Base-by-base conservation (phyloP, 2,113 vertebrate species). In the Lipophrys pholis region DNA sequence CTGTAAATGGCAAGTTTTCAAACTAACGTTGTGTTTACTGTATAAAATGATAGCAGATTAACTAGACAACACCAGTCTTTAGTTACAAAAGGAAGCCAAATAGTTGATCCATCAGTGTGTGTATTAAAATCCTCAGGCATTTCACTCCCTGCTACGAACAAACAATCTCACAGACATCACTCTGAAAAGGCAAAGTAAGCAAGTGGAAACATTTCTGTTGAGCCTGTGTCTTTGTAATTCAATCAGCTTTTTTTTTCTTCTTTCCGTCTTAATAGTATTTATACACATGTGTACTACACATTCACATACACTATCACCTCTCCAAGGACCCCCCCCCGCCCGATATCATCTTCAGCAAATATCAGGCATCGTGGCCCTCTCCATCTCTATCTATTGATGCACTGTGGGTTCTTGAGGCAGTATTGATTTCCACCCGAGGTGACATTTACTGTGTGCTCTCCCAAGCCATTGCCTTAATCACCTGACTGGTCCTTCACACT, bases 351-450 rank as follows among this genome's bases (percentile, higher is more conserved):
- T 53, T 71, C 77, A 69, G 69, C 57, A 84, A 76, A 83, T 80
- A 81, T 50, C 63, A 63, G 58, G 0, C 17, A 6, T 51, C n/a
- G 55, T 42, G 74, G 30, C 53, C 55, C 51, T 65, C 64, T 90
- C 69, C 59, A 64, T 82, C 71, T 82, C 64, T 62, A 51, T 82
- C 73, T 58, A 69, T 80, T 66, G 75, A 83, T 78, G 62, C 14
- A 46, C 65, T 40, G 70, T 65, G 65, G 73, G 64, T 78, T 76
- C 78, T 76, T 50, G n/a, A 85, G 80, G 66, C 11, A 0, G 7
- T 87, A 90, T 90, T 87, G 89, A 92, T 92, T 90, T 79, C 64
- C 57, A 65, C 69, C 86, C 71, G 84, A 87, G 88, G 78, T 90
- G 86, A 87, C 83, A 88, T 92, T 87, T 89, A 78, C 76, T 53